phyloP scores from a whole-genome alignment of 2,797 vertebrate species.

The Emys orbicularis region DNA sequence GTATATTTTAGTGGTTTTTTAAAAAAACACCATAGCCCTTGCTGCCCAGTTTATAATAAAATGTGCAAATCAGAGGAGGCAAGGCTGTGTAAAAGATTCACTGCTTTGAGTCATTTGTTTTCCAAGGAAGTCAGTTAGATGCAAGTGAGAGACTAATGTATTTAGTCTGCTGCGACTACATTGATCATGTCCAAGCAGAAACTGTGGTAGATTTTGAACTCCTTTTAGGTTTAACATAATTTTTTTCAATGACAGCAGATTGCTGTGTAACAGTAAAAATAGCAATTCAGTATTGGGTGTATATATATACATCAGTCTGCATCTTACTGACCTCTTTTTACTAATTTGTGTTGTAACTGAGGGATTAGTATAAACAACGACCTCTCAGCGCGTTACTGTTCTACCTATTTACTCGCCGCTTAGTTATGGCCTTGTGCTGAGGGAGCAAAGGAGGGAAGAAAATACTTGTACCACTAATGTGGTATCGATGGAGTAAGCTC shows the following conservation, averaged over 20 bases:
- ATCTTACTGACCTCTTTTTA: conserved; percentile 12
- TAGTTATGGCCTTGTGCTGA: background rate
- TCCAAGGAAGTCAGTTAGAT: background rate
- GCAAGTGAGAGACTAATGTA: background rate
- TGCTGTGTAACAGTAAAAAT: conserved; percentile 1
- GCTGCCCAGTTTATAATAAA: conserved; percentile 32
- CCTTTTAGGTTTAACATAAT: conserved; percentile 17
- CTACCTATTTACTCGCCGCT: background rate
- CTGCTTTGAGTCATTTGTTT: background rate
- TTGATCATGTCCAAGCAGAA: background rate
- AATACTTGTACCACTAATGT: background rate
- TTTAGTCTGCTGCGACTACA: background rate
- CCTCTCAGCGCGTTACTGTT: background rate
- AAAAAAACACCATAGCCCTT: background rate
- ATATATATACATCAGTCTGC: background rate
- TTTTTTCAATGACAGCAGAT: background rate
- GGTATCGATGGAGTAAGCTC: background rate
- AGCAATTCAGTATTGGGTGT: background rate
- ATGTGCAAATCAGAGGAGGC: background rate
- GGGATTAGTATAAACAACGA: background rate
- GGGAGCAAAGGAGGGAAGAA: background rate
- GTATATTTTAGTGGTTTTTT: conserved; percentile 40
- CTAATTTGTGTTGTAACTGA: background rate
- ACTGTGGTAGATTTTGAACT: background rate
- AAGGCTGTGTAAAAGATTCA: background rate